These are phyloP conservation scores for Pseudorectes ferrugineus DNA, from an alignment of 2,113 vertebrate genomes.

Conservation along the genomic window DNA sequence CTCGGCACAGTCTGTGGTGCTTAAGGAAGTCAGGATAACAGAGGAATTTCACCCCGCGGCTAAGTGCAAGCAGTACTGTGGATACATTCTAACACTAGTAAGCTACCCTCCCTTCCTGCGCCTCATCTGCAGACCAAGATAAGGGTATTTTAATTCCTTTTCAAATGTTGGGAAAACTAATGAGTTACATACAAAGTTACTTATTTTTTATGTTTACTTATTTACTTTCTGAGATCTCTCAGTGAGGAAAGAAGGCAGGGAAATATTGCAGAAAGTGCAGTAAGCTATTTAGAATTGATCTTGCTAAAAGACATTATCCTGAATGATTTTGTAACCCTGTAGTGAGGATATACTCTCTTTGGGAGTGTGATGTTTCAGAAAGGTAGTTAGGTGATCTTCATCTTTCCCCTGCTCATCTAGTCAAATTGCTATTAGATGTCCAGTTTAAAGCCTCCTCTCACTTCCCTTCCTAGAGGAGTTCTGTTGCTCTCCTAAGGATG, in stretches of 20 bases:
- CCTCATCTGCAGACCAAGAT: neutral
- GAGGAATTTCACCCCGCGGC: neutral
- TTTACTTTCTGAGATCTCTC: neutral
- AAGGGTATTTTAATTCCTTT: neutral
- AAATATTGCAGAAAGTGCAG: neutral
- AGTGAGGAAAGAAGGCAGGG: neutral
- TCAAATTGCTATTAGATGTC: neutral
- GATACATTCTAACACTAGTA: neutral
- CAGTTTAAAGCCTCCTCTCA: neutral
- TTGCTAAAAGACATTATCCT: neutral
- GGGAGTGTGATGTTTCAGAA: neutral
- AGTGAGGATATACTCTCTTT: neutral
- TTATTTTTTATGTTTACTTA: neutral
- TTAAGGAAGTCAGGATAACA: neutral
- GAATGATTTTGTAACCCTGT: neutral
- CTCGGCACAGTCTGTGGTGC: neutral
- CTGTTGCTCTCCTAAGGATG: neutral
- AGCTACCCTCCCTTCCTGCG: neutral
- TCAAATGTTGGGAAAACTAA: neutral
- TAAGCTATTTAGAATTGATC: rapidly evolving
- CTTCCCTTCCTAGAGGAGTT: neutral
- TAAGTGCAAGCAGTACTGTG: rapidly evolving
- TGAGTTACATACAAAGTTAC: neutral
- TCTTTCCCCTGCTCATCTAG: neutral
- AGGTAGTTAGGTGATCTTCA: neutral